These are phyloP conservation scores for Athene cunicularia DNA, from an alignment of 2,113 vertebrate species.

Conservation along the genomic window DNA sequence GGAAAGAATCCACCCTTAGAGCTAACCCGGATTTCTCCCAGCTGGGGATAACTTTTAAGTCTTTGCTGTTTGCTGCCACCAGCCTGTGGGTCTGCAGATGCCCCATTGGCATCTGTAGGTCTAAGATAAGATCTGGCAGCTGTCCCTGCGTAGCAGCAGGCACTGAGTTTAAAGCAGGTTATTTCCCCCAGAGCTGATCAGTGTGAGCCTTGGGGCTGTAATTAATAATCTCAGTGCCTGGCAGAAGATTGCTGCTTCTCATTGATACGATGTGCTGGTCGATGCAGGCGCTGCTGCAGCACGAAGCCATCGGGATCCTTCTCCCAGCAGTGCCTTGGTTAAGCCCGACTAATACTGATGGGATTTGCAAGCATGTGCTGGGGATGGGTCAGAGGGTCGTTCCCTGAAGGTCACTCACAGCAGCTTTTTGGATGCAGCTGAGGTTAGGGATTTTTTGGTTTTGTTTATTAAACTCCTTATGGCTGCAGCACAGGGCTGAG, in stretches of 20 bases:
- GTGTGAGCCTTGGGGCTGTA: neutral
- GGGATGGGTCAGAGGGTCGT: rapidly evolving
- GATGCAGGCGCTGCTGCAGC: neutral
- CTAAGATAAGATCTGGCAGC: neutral
- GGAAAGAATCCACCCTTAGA: neutral
- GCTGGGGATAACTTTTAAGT: no score
- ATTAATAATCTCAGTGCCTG: neutral
- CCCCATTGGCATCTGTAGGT: neutral
- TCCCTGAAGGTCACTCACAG: neutral
- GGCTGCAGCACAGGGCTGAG: neutral
- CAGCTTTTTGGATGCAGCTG: neutral
- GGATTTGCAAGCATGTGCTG: neutral
- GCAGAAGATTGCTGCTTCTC: neutral
- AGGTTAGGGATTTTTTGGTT: neutral
- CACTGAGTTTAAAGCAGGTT: neutral
- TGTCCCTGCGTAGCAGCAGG: rapidly evolving
- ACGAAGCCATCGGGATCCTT: neutral
- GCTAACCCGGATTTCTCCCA: neutral
- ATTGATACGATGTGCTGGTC: rapidly evolving
- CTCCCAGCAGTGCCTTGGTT: neutral
- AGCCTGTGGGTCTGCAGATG: rapidly evolving
- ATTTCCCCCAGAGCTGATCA: rapidly evolving
- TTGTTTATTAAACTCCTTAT: neutral
- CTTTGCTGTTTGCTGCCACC: neutral
- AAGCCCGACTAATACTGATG: neutral